A percentile compares a stretch with the other conserved stretches of the same genome.
phyloP scores from a whole-genome alignment of 2,797 vertebrate species.

The Botia almorhae region DNA sequence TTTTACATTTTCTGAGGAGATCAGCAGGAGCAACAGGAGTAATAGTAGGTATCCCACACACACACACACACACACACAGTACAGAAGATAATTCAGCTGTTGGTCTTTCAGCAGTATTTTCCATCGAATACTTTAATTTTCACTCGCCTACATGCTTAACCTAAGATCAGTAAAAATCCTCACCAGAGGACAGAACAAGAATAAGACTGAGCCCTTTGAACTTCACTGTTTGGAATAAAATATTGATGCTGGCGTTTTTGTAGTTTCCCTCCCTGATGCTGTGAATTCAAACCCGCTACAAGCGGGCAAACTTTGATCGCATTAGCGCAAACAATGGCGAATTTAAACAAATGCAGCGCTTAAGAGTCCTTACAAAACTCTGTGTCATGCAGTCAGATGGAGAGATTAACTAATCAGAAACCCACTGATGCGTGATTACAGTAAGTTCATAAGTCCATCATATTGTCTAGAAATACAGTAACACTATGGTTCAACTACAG shows the following conservation, averaged over 20 bases:
- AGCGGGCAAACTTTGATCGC: background rate
- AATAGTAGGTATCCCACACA: no score
- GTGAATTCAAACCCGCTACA: background rate
- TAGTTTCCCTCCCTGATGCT: background rate
- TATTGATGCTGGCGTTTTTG: background rate
- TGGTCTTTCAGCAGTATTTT: background rate
- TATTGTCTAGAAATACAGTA: no score
- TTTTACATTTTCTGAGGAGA: no score
- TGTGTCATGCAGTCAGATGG: no score
- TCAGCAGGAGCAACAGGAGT: no score
- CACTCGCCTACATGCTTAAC: background rate
- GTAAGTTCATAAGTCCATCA: no score
- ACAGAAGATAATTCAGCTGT: no score
- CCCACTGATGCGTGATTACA: background rate
- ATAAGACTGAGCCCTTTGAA: background rate
- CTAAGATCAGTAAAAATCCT: background rate
- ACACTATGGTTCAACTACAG: no score
- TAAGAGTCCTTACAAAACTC: background rate
- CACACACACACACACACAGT: no score
- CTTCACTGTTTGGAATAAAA: slow-evolving; percentile 5
- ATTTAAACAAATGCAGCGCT: slow-evolving; percentile 4
- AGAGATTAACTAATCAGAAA: no score
- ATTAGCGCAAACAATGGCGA: background rate
- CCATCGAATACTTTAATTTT: slow-evolving; percentile 15
- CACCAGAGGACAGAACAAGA: background rate